These are phyloP conservation scores for Onychomys arenicola DNA, from an alignment of 2,797 vertebrate species.

Conservation along the genomic window DNA sequence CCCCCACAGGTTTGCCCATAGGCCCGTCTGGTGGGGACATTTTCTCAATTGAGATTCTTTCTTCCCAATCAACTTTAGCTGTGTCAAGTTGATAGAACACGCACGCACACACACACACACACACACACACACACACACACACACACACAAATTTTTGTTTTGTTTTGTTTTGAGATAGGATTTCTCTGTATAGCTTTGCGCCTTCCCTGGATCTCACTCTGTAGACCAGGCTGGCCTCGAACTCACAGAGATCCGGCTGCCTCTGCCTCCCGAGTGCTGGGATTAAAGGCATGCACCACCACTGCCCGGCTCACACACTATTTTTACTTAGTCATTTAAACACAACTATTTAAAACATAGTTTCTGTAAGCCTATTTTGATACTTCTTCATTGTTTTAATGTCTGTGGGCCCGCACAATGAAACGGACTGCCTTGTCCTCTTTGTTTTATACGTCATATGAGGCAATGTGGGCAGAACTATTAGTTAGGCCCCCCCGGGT, in stretches of 20 bases:
- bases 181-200: no score
- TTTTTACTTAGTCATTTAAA: background rate
- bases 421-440: background rate
- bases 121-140: no score
- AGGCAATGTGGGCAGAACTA: background rate
- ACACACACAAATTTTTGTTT: background rate
- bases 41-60: background rate
- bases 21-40: background rate
- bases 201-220: no score
- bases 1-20: background rate
- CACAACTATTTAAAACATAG: background rate
- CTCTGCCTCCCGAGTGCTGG: no score
- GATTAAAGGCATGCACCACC: no score
- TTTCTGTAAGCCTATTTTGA: background rate
- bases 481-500: background rate
- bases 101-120: background rate
- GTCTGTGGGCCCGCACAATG: background rate
- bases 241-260: no score
- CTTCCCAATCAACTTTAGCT: background rate
- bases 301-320: no score
- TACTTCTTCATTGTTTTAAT: background rate
- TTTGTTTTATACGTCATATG: background rate
- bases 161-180: no score
- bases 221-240: no score
- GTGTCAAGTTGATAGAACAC: background rate